Evolutionary conservation across 2,888 invertebrate species (phyloP).

Genomic region (Zhuqinia jingwanae): DNA sequence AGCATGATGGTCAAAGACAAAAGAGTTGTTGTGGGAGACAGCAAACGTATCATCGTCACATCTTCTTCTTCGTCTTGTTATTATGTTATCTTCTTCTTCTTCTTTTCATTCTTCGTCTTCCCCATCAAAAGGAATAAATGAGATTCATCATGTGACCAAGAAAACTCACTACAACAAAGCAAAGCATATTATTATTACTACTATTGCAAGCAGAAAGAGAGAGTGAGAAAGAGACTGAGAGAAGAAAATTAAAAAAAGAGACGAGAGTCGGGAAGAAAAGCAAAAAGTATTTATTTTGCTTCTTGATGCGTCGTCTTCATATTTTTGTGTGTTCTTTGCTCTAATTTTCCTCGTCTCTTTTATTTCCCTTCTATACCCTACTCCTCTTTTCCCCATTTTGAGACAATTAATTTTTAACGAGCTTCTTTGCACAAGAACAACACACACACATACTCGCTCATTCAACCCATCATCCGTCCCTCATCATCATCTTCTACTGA

Average conservation of each 20-base stretch:
- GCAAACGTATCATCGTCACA: background rate
- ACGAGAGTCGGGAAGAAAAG: constrained; percentile 10
- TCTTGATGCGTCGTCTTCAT: constrained; percentile 8
- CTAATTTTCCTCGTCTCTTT: constrained; percentile 7
- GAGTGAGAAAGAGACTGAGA: too few relatives aligned
- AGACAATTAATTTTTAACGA: constrained; percentile 71
- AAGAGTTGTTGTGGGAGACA: background rate
- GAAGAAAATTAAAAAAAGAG: too few relatives aligned
- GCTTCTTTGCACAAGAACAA: constrained; percentile 44
- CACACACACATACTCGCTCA: constrained; percentile 39
- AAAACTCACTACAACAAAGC: constrained; percentile 1
- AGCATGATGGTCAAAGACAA: background rate
- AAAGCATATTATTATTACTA: too few relatives aligned
- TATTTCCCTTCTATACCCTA: background rate
- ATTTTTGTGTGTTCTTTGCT: background rate
- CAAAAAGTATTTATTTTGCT: constrained; percentile 11
- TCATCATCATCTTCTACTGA: constrained; percentile 7
- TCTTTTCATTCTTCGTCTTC: background rate
- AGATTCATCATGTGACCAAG: constrained; percentile 54
- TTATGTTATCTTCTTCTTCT: constrained; percentile 5
- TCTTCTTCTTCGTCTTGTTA: too few relatives aligned
- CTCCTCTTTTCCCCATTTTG: constrained; percentile 5
- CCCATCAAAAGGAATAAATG: constrained; percentile 35
- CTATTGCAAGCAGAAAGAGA: too few relatives aligned
- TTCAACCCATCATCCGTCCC: constrained; percentile 13